These are phyloP conservation scores for Chironomus tentans DNA, from an alignment of 2,888 invertebrate species.

Conservation along the genomic window DNA sequence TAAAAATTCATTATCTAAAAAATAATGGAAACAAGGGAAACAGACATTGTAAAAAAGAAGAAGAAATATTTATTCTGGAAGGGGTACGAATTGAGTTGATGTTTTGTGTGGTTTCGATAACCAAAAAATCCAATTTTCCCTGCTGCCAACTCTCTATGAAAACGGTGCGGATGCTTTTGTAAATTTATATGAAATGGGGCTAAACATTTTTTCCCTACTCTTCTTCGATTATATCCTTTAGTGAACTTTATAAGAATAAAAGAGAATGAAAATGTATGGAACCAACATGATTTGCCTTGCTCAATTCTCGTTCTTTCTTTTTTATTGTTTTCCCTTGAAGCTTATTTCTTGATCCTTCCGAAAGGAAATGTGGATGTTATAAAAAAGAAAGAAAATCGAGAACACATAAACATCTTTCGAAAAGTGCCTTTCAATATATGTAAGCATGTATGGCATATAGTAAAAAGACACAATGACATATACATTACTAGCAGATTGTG, in stretches of 20 bases:
- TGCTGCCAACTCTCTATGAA: conserved; percentile 9
- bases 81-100: neutral
- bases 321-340: neutral
- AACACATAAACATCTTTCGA: conserved; percentile 12
- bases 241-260: neutral
- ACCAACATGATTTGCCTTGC: conserved; percentile 14
- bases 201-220: neutral
- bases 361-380: neutral
- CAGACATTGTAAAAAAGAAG: neutral
- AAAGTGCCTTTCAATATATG: neutral
- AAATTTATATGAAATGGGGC: neutral
- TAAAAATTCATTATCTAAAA: too few relatives aligned
- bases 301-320: conserved; percentile 16
- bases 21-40: too few relatives aligned
- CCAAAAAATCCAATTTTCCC: conserved; percentile 25
- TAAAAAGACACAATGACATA: neutral
- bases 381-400: neutral
- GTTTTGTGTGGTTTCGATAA: conserved; percentile 23
- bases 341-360: neutral
- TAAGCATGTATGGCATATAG: neutral
- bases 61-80: neutral
- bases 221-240: too few relatives aligned
- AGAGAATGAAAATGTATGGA: neutral
- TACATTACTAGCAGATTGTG: neutral
- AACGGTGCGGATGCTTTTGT: neutral